A percentile compares a stretch with the other conserved stretches of the same genome.
phyloP scores from a whole-genome alignment of 2,888 invertebrate genomes.

The Cheilosia grossa region DNA sequence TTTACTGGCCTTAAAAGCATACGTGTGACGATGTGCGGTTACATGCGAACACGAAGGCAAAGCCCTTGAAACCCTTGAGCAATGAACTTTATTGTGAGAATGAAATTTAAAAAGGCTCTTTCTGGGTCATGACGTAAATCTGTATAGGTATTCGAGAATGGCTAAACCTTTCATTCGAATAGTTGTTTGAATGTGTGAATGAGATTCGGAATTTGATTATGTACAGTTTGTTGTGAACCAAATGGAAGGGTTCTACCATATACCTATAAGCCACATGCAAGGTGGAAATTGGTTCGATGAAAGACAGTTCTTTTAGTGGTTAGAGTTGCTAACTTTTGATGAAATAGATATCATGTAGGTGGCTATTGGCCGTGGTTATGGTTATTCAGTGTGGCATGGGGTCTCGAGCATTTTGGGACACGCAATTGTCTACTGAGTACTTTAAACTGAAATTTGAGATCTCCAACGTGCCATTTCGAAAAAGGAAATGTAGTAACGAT shows the following conservation, averaged over 20 bases:
- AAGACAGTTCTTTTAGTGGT: no score
- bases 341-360: no score
- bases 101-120: slow-evolving; percentile 74
- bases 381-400: no score
- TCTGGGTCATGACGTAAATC: slow-evolving; percentile 71
- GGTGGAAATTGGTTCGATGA: no score
- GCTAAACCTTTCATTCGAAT: slow-evolving; percentile 44
- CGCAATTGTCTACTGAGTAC: no score
- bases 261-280: neutral
- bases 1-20: slow-evolving; percentile 18
- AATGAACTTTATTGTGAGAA: slow-evolving; percentile 78
- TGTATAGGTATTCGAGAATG: slow-evolving; percentile 31
- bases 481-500: no score
- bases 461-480: no score
- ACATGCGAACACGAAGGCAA: slow-evolving; percentile 16
- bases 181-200: slow-evolving; percentile 49
- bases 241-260: neutral
- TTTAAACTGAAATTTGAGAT: no score
- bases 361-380: no score
- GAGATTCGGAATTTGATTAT: slow-evolving; percentile 68
- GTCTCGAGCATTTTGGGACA: no score
- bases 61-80: slow-evolving; percentile 78
- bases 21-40: neutral
- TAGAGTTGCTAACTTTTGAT: no score
- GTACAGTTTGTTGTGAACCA: slow-evolving; percentile 49